These are phyloP conservation scores for Chromoteleia sp. DNA, from an alignment of 2,888 invertebrate genomes.

Conservation along the genomic window DNA sequence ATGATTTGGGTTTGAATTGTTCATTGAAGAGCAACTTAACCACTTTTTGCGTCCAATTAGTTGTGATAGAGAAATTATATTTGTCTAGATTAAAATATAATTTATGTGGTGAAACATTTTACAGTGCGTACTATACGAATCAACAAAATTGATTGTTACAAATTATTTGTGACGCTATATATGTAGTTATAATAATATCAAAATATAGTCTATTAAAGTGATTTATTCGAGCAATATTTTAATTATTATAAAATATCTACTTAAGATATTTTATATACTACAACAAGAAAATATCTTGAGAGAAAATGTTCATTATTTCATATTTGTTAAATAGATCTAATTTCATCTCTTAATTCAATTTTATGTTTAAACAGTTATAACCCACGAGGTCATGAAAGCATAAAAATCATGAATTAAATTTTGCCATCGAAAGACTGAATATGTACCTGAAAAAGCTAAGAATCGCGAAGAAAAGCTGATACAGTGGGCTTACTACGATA, in stretches of 20 bases:
- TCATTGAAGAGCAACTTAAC: neutral
- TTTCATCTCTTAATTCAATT: no score
- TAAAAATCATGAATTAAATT: slow-evolving; percentile 47
- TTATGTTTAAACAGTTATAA: slow-evolving; percentile 6
- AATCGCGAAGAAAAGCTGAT: slow-evolving; percentile 48
- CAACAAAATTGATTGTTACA: no score
- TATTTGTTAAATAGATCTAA: no score
- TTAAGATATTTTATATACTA: no score
- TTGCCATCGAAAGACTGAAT: slow-evolving; percentile 80
- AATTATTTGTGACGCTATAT: neutral
- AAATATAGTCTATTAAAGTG: neutral
- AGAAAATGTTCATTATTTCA: no score
- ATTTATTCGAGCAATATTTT: neutral
- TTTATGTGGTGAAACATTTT: neutral
- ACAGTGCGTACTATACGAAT: neutral
- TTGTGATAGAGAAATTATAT: no score
- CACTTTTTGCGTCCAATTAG: slow-evolving; percentile 7
- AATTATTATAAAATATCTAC: no score
- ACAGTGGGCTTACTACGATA: slow-evolving; percentile 49
- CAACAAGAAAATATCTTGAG: no score
- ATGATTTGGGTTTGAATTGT: neutral
- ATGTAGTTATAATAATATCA: neutral
- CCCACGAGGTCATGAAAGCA: slow-evolving; percentile 8
- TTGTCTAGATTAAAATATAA: no score
- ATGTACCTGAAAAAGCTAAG: slow-evolving; percentile 78